Percentiles rank a stretch among this genome's conserved stretches.
Evolutionary conservation across 2,888 invertebrate genomes (phyloP).

Genomic region (Spilosoma lubricipeda): DNA sequence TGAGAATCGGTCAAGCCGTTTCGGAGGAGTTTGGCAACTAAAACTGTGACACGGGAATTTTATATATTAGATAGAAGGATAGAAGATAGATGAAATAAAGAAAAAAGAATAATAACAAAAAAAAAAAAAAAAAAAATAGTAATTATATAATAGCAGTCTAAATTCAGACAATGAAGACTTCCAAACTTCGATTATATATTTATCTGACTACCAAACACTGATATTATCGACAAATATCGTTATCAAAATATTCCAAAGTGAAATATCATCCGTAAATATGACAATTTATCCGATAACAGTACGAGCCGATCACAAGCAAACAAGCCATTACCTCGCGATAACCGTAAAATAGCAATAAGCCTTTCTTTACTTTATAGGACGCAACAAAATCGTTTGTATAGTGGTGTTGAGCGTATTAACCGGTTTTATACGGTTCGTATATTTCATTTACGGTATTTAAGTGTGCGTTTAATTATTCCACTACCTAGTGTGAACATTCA

Average conservation of each 20-base stretch:
- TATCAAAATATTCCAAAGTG: slow-evolving; percentile 25
- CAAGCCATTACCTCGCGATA: slow-evolving; percentile 40
- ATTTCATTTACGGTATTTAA: slow-evolving; percentile 6
- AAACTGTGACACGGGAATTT: too few relatives aligned
- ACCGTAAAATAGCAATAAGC: slow-evolving; percentile 50
- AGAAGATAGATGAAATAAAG: too few relatives aligned
- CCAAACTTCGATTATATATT: background rate
- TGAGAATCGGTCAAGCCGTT: too few relatives aligned
- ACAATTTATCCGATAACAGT: slow-evolving; percentile 28
- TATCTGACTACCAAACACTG: background rate
- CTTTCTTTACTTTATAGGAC: slow-evolving; percentile 44
- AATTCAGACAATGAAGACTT: background rate
- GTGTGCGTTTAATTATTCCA: background rate
- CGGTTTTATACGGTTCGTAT: slow-evolving; percentile 23
- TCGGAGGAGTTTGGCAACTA: too few relatives aligned
- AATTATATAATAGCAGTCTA: too few relatives aligned
- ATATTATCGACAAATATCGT: background rate
- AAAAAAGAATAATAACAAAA: too few relatives aligned
- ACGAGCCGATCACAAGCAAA: slow-evolving; percentile 33
- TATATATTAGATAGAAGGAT: too few relatives aligned
- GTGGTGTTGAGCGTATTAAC: slow-evolving; percentile 29
- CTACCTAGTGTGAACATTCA: background rate
- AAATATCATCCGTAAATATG: slow-evolving; percentile 37
- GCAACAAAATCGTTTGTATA: slow-evolving; percentile 44
- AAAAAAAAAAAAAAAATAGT: too few relatives aligned